phyloP scores from a whole-genome alignment of 1,140 invertebrate genomes.

The Euura saliciscinereae region DNA sequence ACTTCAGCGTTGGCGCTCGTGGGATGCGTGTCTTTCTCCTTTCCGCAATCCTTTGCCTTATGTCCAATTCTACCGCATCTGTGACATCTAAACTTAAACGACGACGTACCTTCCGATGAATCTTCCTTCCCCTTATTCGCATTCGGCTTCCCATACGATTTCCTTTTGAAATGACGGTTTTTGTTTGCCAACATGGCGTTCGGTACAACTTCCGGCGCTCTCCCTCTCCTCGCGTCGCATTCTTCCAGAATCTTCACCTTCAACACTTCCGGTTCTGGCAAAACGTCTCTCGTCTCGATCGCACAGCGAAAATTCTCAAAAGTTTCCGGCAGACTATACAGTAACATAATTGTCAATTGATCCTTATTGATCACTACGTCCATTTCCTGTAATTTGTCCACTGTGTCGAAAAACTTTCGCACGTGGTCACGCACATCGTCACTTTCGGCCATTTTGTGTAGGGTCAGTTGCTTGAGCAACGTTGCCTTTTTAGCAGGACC shows the following conservation, averaged over 20 bases:
- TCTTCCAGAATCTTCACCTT: constrained; percentile 10
- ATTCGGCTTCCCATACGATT: too few species aligned
- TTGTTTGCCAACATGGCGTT: too few species aligned
- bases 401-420: background rate
- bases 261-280: background rate
- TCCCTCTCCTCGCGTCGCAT: too few species aligned
- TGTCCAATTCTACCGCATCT: too few species aligned
- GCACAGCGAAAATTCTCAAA: constrained; percentile 18
- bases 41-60: too few species aligned
- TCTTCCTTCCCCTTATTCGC: too few species aligned
- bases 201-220: too few species aligned
- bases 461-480: constrained; percentile 8
- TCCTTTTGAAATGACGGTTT: too few species aligned
- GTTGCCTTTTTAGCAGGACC: background rate
- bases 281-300: constrained; percentile 10
- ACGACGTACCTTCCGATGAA: too few species aligned
- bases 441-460: background rate
- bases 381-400: constrained; percentile 14
- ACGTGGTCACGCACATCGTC: constrained; percentile 9
- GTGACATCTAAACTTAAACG: too few species aligned
- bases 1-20: too few species aligned
- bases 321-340: constrained; percentile 11
- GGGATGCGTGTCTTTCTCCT: too few species aligned
- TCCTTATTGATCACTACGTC: constrained; percentile 4
- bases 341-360: constrained; percentile 6